A percentile compares a stretch with the other conserved stretches of the same genome.
These are phyloP conservation scores for Apteryx mantelli DNA, from an alignment of 2,113 vertebrate genomes.

Conservation along the genomic window DNA sequence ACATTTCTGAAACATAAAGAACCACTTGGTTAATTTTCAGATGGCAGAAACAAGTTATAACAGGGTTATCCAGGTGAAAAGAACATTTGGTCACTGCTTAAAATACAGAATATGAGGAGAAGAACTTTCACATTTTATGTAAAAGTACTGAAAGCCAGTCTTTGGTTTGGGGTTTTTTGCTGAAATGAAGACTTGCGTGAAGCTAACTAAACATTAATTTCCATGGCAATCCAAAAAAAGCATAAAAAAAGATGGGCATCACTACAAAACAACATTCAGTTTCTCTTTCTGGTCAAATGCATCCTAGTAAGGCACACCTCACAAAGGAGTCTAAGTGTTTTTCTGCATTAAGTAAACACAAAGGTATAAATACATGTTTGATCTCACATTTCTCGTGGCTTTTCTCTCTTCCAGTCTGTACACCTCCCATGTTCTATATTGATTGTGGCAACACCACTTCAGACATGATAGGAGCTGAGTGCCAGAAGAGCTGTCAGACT, in stretches of 20 bases:
- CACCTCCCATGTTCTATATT: constrained; percentile 83
- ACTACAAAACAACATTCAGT: background rate
- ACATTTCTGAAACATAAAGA: background rate
- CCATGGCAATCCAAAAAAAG: background rate
- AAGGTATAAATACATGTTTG: background rate
- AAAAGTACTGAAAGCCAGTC: background rate
- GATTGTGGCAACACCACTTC: constrained; percentile 79
- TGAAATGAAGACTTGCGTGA: background rate
- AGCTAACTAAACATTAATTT: background rate
- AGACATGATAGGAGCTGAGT: constrained; percentile 80
- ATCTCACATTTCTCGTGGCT: background rate
- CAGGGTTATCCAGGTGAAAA: background rate
- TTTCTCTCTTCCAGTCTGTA: constrained; percentile 73
- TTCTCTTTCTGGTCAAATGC: background rate
- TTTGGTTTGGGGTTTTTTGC: background rate
- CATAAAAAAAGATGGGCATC: background rate
- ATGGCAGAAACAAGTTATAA: background rate
- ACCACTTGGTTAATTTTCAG: background rate
- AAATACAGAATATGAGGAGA: background rate
- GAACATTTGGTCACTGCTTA: background rate
- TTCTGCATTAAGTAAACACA: background rate
- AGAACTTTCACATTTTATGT: background rate
- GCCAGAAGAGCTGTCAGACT: constrained; percentile 90
- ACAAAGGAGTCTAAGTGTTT: background rate
- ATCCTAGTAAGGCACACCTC: background rate